phyloP scores from a whole-genome alignment of 2,797 vertebrate species.

The Spinibarbus caldwelli region DNA sequence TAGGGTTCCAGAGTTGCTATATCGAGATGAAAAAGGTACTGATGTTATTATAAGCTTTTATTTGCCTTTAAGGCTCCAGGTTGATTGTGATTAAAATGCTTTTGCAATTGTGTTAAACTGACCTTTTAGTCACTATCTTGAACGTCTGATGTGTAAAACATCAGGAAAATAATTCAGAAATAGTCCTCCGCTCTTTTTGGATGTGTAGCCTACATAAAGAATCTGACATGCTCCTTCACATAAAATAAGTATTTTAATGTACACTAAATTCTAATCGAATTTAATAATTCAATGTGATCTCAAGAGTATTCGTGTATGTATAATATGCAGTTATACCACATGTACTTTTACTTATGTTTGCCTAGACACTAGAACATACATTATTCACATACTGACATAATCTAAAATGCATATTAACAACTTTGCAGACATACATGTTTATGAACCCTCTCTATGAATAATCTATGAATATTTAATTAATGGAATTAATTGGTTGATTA shows the following conservation, averaged over 20 bases:
- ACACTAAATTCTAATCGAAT: not conserved
- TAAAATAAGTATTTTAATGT: not conserved
- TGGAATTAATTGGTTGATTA: not conserved
- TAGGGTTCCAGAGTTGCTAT: not conserved
- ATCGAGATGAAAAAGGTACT: not conserved
- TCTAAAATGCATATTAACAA: not conserved
- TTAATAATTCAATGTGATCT: not conserved
- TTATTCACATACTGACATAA: not conserved
- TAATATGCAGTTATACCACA: not conserved
- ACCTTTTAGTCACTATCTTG: not conserved
- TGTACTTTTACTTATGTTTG: not conserved
- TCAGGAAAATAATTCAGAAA: not conserved
- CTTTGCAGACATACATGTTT: not conserved
- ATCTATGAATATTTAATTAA: not conserved
- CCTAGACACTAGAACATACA: not conserved
- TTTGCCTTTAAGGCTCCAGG: not conserved
- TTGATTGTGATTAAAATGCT: not conserved
- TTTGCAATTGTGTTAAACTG: not conserved
- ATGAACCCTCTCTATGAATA: not conserved
- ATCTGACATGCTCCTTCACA: not conserved
- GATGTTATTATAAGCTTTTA: not conserved
- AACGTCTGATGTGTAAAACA: constrained; percentile 1
- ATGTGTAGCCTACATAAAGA: not conserved
- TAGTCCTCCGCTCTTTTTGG: not conserved
- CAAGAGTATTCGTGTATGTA: not conserved